Conservation (phyloP, 2,797 vertebrate species). For the Allenopithecus nigroviridis region DNA sequence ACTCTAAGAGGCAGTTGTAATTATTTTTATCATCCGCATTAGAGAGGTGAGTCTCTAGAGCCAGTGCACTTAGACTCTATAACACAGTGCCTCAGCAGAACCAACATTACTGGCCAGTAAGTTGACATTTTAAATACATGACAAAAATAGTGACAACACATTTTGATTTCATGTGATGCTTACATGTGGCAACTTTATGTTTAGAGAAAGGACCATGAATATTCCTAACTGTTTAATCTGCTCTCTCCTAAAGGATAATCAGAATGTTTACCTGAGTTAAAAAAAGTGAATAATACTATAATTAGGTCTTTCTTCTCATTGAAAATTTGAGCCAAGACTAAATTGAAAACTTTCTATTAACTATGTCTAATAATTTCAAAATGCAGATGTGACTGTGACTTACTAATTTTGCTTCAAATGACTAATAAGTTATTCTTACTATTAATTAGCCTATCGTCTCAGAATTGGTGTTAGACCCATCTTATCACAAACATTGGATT, state of each 20-base stretch:
- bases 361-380: not conserved
- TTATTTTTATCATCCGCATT: not conserved
- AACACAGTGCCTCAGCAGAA: not conserved
- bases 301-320: not conserved
- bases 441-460: not conserved
- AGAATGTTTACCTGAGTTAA: not conserved
- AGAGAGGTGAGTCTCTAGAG: not conserved
- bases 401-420: not conserved
- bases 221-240: not conserved
- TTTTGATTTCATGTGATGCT: not conserved
- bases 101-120: not conserved
- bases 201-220: not conserved
- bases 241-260: not conserved
- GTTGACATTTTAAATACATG: not conserved
- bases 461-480: not conserved
- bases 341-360: not conserved
- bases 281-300: not conserved
- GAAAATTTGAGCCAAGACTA: not conserved
- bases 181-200: not conserved
- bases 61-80: not conserved
- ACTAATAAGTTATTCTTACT: not conserved
- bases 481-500: not conserved
- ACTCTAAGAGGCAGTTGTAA: not conserved
- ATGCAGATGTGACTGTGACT: not conserved
- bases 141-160: not conserved